phyloP scores from a whole-genome alignment of 2,797 vertebrate species.

The Columba guinea region DNA sequence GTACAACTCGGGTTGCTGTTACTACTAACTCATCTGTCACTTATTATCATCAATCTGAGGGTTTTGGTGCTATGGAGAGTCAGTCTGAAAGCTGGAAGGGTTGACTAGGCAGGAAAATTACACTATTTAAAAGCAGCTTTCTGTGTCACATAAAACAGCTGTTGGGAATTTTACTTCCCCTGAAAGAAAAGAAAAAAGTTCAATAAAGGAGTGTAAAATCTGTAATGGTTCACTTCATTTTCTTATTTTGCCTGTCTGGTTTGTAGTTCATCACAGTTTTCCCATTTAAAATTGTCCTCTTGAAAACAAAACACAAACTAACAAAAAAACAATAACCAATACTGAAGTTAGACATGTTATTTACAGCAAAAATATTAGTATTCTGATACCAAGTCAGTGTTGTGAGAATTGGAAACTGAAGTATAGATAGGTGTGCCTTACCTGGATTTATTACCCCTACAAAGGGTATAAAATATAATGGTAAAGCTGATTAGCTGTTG shows the following conservation, averaged over 20 bases:
- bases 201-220: not conserved
- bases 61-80: not conserved
- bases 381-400: not conserved
- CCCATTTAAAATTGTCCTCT: slow-evolving; percentile 25
- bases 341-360: slow-evolving; percentile 10
- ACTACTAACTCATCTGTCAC: not conserved
- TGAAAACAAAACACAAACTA: not conserved
- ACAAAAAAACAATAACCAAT: not conserved
- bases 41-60: not conserved
- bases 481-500: not conserved
- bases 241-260: not conserved
- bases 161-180: not conserved
- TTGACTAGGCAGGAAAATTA: not conserved
- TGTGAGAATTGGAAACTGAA: not conserved
- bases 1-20: not conserved
- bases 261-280: slow-evolving; percentile 16
- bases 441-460: not conserved
- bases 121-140: not conserved
- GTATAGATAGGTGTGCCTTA: not conserved
- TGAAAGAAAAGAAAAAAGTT: not conserved
- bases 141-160: not conserved
- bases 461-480: not conserved
- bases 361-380: not conserved
- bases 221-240: not conserved
- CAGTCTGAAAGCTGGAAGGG: not conserved